Evolutionary conservation across 1,140 invertebrate genomes (phyloP), one percentile per base, ranked within the genome.

Genomic region (Drosophila dunni): DNA sequence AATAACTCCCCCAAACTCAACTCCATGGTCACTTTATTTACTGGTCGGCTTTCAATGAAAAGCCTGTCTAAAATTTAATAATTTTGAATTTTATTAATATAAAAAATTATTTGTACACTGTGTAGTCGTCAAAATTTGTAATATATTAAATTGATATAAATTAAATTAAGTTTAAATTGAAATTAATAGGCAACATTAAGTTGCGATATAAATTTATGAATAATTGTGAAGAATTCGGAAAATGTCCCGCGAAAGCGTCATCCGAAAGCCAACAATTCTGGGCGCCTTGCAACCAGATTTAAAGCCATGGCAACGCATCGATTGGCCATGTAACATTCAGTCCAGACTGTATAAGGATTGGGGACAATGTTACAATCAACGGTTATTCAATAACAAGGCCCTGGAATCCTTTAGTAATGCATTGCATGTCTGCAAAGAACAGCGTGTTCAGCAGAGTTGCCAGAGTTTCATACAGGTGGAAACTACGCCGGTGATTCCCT

Each of bases 261-360:
- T 24, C 8, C 29, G 29, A 7, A 29, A 11, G 1, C 3, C 40
- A 5, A n/a, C 6, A 3, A 7, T 15, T 1, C 20, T 36, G 3
- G 24, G 44, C 8, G 6, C 2, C 2, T 15, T 78, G 17, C 33
- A 38, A 7, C 70, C 70, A 1, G 54, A 75, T 0, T 13, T 81
- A 4, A 65, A 68, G 51, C 69, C 75, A 9, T 85, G 81, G 81
- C 66, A 81, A 42, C 81, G 74, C 46, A 62, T 85, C 45, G 68
- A 88, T 46, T 85, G 79, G 83, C 33, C 44, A 0, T 3, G 17
- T 6, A 72, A 67, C 29, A 13, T 40, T 0, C 75, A 81, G 54
- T 11, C 82, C 40, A 36, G 53, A 0, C 46, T 85, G 29, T 76
- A 69, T n/a, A 45, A 36, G 33, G 71, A 79, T 9, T 85, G 82